Evolutionary conservation across 1,140 invertebrate genomes (phyloP), one percentile per base, ranked within the genome.

Genomic region (Galleria mellonella): DNA sequence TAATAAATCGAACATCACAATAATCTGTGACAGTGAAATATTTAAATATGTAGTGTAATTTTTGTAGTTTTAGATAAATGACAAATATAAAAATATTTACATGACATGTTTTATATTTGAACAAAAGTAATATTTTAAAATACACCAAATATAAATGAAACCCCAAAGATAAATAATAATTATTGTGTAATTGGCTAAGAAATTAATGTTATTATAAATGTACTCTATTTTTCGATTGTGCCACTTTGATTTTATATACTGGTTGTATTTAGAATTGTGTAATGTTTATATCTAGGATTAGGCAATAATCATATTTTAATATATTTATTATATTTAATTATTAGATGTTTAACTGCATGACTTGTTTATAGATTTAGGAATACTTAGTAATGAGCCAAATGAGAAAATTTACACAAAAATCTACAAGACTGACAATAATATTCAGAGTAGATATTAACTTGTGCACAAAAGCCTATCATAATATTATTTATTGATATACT

Each of bases 361-460:
- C 62, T 77, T 74, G 65, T 79, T 81, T 66, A 68, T 81, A 79
- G 69, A 64, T 45, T 67, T 77, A 81, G 71, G 66, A 46, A 62
- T 64, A 9, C 10, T 53, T 60, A 36, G 71, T 62, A 70, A 78
- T 75, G 77, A 81, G 78, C 78, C 81, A 81, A 81, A 75, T 72
- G 55, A 55, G 64, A 67, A 76, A 64, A 77, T 53, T 53, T 72
- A 72, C 66, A 78, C 76, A 79, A 86, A 78, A 86, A 87, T 82
- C 73, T 87, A 85, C 86, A 87, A 87, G 86, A 87, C 86, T 87
- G 86, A 87, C 82, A 84, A 81, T 81, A 83, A 84, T 84, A 86
- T 81, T 83, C 79, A 85, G 78, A 85, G 77, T 85, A 83, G 77
- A 83, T 84, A 79, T 78, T 75, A 82, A 83, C 62, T 67, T 50